These are phyloP conservation scores for Thermophis baileyi DNA, from an alignment of 2,113 vertebrate species.

Conservation along the genomic window DNA sequence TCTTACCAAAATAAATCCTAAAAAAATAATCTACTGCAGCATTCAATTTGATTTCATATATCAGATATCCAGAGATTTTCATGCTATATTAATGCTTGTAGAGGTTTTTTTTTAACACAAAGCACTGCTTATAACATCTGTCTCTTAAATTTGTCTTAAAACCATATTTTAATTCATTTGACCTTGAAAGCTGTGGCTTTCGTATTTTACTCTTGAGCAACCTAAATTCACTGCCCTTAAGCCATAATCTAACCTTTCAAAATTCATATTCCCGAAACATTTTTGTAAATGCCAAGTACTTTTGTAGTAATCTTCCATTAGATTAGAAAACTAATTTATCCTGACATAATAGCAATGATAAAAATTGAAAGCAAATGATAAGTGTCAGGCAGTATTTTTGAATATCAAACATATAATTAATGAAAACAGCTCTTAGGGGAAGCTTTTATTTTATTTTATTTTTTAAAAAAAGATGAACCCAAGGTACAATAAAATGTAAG, in stretches of 20 bases:
- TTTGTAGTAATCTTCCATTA: background rate
- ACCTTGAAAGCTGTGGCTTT: background rate
- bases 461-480: background rate
- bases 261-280: conserved; percentile 30
- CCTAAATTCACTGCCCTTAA: background rate
- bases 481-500: background rate
- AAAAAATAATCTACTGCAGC: background rate
- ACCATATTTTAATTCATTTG: conserved; percentile 8
- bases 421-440: background rate
- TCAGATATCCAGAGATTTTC: background rate
- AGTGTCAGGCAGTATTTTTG: background rate
- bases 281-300: conserved; percentile 7
- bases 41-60: background rate
- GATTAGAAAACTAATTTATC: background rate
- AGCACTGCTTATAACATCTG: background rate
- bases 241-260: background rate
- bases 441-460: background rate
- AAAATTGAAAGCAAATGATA: rapidly evolving
- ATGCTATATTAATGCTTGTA: background rate
- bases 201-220: background rate
- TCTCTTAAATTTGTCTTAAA: conserved; percentile 12
- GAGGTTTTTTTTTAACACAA: background rate
- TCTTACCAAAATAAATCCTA: background rate
- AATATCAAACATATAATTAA: background rate
- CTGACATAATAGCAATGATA: background rate